phyloP scores from a whole-genome alignment of 2,113 vertebrate genomes.

The Engystomops pustulosus region DNA sequence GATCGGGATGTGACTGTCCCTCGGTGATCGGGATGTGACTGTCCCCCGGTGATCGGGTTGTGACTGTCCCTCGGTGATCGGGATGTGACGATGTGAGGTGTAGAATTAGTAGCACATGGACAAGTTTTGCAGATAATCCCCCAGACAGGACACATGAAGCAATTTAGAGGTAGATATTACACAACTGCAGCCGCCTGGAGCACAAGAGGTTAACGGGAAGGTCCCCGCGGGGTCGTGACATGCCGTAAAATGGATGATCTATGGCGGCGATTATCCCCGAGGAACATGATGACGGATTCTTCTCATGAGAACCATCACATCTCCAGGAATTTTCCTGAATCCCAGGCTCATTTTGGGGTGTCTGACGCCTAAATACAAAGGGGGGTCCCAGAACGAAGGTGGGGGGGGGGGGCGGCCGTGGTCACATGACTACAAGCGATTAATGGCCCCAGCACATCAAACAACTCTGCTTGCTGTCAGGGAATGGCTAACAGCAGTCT shows the following conservation, averaged over 20 bases:
- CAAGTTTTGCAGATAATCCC: neutral
- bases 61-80: too few relatives aligned
- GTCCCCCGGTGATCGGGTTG: too few relatives aligned
- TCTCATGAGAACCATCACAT: slow-evolving; percentile 13
- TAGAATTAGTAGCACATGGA: neutral
- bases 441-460: neutral
- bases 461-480: neutral
- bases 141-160: slow-evolving; percentile 16
- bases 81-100: too few relatives aligned
- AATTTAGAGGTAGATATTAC: slow-evolving; percentile 25
- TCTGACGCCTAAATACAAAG: neutral
- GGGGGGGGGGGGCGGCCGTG: neutral
- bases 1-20: too few relatives aligned
- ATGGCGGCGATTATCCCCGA: slow-evolving; percentile 30
- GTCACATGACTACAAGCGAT: neutral
- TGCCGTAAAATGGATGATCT: neutral
- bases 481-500: neutral
- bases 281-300: slow-evolving; percentile 19
- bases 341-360: neutral
- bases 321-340: neutral
- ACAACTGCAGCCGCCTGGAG: neutral
- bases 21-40: too few relatives aligned
- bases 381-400: neutral
- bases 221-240: slow-evolving; percentile 9
- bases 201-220: slow-evolving; percentile 45